Evolutionary conservation across 2,113 vertebrate genomes (phyloP).

Genomic region (Bungarus multicinctus): DNA sequence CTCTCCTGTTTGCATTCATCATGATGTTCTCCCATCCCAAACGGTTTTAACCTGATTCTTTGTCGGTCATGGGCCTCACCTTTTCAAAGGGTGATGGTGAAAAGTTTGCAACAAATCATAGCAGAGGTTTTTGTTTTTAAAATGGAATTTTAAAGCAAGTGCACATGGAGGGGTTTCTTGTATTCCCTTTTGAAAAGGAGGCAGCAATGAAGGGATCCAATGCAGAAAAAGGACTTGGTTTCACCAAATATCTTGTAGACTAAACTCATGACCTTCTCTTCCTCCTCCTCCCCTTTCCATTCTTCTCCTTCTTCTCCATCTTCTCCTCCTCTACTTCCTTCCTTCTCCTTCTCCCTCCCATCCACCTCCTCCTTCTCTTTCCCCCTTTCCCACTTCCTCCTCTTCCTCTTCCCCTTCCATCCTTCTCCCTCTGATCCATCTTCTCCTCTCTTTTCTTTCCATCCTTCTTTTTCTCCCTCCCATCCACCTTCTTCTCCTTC

Average conservation of each 20-base stretch:
- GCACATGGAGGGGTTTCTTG: background rate
- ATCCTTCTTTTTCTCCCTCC: no score
- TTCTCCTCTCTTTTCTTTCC: background rate
- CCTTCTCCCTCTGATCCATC: no score
- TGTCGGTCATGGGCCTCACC: constrained; percentile 3
- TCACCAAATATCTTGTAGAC: background rate
- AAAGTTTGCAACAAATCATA: constrained; percentile 44
- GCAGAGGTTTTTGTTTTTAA: background rate
- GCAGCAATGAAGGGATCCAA: background rate
- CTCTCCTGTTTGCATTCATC: constrained; percentile 42
- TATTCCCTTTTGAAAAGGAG: constrained; percentile 7
- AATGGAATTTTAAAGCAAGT: background rate
- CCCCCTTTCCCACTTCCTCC: no score
- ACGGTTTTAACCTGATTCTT: constrained; percentile 34
- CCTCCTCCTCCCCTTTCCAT: no score
- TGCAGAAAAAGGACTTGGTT: background rate
- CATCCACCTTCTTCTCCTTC: background rate
- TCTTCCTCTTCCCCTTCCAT: no score
- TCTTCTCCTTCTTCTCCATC: no score
- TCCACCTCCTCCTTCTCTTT: no score
- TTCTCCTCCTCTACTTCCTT: no score
- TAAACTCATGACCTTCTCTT: background rate
- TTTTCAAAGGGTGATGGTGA: constrained; percentile 36
- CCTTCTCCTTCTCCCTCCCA: no score
- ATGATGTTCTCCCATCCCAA: constrained; percentile 11